Percentiles rank a stretch among this genome's conserved stretches.
Conservation (phyloP, 2,797 vertebrate species). For the Clarias fuscus region DNA sequence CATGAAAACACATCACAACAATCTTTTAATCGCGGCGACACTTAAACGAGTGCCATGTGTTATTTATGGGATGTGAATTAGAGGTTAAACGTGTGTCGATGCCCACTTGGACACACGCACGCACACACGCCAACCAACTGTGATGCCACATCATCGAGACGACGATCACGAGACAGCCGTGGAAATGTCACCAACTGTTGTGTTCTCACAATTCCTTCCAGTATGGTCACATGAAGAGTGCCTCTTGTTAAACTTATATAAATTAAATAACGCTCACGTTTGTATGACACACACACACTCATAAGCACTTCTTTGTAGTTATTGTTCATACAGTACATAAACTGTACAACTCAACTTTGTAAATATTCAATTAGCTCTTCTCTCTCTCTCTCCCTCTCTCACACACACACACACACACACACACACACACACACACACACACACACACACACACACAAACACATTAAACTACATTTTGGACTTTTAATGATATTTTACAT, state of each 20-base stretch:
- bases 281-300: neutral
- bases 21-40: neutral
- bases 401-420: no score
- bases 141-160: slow-evolving; percentile 45
- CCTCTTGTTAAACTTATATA: neutral
- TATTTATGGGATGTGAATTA: neutral
- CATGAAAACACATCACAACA: neutral
- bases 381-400: neutral
- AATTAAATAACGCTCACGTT: neutral
- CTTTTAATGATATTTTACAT: neutral
- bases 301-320: neutral
- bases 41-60: neutral
- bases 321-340: neutral
- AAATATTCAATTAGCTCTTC: no score
- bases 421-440: no score
- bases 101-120: slow-evolving; percentile 35
- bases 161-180: slow-evolving; percentile 26
- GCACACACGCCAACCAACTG: slow-evolving; percentile 32
- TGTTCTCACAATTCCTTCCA: neutral
- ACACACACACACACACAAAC: no score
- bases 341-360: neutral
- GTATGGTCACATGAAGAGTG: neutral
- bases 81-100: neutral
- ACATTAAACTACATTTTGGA: neutral
- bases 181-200: slow-evolving; percentile 52